phyloP scores from a whole-genome alignment of 2,888 invertebrate species.

The Parnassius mnemosyne region DNA sequence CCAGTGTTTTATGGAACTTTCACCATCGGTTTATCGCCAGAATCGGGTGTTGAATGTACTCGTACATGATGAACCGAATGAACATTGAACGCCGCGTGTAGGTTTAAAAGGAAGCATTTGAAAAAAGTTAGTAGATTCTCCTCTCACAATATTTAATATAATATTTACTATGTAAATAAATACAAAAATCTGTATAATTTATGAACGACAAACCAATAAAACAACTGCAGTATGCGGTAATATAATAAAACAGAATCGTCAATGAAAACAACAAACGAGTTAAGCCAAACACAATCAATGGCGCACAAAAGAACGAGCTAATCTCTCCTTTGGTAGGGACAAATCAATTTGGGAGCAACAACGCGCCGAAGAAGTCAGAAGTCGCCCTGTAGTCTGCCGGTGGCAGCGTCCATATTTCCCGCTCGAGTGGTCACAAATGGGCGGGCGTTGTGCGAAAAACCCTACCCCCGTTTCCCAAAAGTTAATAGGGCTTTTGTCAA shows the following conservation, averaged over 20 bases:
- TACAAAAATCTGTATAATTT: too few relatives aligned
- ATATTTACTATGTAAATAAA: too few relatives aligned
- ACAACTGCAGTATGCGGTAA: not conserved
- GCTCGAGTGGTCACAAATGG: conserved; percentile 62
- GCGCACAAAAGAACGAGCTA: conserved; percentile 66
- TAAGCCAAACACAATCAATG: conserved; percentile 64
- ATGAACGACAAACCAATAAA: conserved; percentile 5
- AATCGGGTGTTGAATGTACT: too few relatives aligned
- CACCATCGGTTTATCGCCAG: too few relatives aligned
- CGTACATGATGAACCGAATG: too few relatives aligned
- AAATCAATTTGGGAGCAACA: conserved; percentile 41
- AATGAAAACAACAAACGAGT: conserved; percentile 55
- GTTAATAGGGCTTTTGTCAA: conserved; percentile 75
- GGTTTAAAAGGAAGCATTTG: too few relatives aligned
- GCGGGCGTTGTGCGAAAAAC: conserved; percentile 54
- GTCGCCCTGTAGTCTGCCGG: conserved; percentile 65
- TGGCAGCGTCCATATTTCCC: conserved; percentile 73
- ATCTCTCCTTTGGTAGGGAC: conserved; percentile 68
- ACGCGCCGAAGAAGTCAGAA: conserved; percentile 38
- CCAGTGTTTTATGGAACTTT: too few relatives aligned
- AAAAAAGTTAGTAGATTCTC: too few relatives aligned
- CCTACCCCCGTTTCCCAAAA: conserved; percentile 67
- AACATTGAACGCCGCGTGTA: too few relatives aligned
- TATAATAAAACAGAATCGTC: conserved; percentile 11
- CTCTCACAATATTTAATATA: too few relatives aligned